Conservation (phyloP, 2,888 invertebrate genomes). For the Cephus nigrinus region DNA sequence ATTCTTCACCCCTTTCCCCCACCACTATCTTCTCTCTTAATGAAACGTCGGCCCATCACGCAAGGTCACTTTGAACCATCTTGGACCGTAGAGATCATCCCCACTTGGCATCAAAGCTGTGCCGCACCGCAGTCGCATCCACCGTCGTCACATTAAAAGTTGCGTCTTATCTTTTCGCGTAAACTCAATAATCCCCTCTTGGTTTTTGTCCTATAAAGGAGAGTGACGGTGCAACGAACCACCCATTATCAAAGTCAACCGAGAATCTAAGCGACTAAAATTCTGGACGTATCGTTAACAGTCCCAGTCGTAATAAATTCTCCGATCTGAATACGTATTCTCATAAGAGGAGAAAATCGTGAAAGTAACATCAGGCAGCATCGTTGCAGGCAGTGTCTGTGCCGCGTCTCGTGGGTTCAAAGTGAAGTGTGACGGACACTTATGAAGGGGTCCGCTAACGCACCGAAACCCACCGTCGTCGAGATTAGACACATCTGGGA, state of each 20-base stretch:
- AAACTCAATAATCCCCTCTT: background rate
- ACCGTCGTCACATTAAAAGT: background rate
- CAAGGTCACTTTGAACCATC: background rate
- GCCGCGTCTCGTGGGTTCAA: background rate
- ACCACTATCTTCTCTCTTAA: background rate
- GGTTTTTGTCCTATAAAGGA: conserved; percentile 6
- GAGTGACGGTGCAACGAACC: conserved; percentile 5
- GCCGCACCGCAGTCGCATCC: background rate
- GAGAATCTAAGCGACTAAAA: background rate
- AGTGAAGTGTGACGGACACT: conserved; percentile 46
- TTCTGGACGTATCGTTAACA: background rate
- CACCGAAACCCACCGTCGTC: conserved; percentile 50
- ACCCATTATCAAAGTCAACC: background rate
- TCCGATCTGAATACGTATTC: background rate
- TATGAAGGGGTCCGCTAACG: conserved; percentile 57
- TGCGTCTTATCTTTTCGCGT: background rate
- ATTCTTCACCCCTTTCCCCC: background rate
- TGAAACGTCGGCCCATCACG: background rate
- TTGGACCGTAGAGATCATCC: background rate
- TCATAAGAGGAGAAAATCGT: background rate
- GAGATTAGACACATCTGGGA: conserved; percentile 57
- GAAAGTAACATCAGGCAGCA: background rate
- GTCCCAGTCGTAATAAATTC: background rate
- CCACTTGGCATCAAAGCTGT: background rate
- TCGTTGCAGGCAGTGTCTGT: background rate